Conservation (phyloP, 2,888 invertebrate genomes). For the Synergus itoensis region DNA sequence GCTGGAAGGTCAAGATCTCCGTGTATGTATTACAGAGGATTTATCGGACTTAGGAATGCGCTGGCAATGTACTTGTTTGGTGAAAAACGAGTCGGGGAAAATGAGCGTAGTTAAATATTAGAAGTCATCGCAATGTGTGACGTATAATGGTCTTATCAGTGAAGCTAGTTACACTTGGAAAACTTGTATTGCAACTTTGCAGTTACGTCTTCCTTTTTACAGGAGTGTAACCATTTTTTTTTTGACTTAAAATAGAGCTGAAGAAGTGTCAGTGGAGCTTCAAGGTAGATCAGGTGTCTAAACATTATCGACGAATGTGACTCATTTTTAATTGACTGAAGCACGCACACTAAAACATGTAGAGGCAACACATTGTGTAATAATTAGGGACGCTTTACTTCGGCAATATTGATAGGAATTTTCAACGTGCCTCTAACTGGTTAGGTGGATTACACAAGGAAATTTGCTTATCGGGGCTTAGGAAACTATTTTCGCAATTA, state of each 20-base stretch:
- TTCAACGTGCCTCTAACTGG: not conserved
- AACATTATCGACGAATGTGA: not conserved
- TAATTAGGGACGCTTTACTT: not conserved
- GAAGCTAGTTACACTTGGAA: not conserved
- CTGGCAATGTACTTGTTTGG: not conserved
- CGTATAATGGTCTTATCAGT: conserved; percentile 17
- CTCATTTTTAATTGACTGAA: not conserved
- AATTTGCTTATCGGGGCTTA: not conserved
- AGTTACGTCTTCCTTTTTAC: not conserved
- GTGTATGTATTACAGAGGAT: not conserved
- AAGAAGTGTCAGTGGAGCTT: not conserved
- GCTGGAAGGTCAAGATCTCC: not conserved
- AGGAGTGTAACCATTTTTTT: not conserved
- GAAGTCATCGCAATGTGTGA: not conserved
- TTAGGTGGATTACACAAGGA: not conserved
- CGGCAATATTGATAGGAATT: not conserved
- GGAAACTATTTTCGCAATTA: not conserved
- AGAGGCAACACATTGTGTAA: not conserved
- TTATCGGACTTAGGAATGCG: not conserved
- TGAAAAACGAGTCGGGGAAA: not conserved
- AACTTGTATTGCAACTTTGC: not conserved
- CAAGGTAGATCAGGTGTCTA: not conserved
- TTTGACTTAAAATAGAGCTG: not conserved
- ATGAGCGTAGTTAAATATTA: not conserved
- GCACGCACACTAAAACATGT: not conserved